phyloP scores from a whole-genome alignment of 1,140 invertebrate species.

The Papilio xuthus region DNA sequence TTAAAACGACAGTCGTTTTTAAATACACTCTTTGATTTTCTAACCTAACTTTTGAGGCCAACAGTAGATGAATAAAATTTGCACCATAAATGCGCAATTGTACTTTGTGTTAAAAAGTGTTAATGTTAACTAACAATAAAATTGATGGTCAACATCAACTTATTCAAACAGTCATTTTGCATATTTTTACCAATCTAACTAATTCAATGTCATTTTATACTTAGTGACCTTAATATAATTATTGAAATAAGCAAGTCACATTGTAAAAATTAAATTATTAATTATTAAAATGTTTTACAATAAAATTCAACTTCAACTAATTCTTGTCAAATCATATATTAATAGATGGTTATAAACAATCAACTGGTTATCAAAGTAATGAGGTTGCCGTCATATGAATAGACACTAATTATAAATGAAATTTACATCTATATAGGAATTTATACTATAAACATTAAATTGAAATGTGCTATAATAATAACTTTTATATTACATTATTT shows the following conservation, averaged over 20 bases:
- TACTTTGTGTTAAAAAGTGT: not conserved
- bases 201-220: conserved; percentile 42
- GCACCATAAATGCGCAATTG: not conserved
- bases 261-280: not conserved
- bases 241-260: not conserved
- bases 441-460: not conserved
- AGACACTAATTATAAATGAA: not conserved
- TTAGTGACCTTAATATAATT: conserved; percentile 42
- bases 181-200: not conserved
- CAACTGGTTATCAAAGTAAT: not conserved
- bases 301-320: not conserved
- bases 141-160: not conserved
- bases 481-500: not conserved
- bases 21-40: not conserved
- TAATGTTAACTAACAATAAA: not conserved
- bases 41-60: conserved; percentile 50
- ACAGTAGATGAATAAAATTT: not conserved
- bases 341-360: conserved; percentile 15
- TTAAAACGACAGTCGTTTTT: not conserved
- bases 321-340: conserved; percentile 14
- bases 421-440: not conserved
- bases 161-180: not conserved
- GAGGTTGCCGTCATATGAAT: not conserved
- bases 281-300: not conserved
- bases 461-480: not conserved